Conservation (phyloP, 2,113 vertebrate species). For the Clupea harengus region DNA sequence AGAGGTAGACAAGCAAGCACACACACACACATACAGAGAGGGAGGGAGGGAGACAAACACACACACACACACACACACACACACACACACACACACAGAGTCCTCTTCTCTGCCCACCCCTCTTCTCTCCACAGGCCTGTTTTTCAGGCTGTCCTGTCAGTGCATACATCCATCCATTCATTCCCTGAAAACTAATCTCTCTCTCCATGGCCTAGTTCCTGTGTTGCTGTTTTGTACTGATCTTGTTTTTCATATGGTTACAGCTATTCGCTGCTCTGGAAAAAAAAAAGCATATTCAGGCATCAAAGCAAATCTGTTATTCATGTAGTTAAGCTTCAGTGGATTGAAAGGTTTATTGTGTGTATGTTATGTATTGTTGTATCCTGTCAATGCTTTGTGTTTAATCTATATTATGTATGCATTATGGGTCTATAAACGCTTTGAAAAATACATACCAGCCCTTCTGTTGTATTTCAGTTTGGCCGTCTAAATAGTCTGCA, state of each 20-base stretch:
- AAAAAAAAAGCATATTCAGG: background rate
- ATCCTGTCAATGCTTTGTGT: background rate
- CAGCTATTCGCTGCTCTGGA: background rate
- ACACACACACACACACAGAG: background rate
- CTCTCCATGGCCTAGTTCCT: background rate
- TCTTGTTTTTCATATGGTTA: background rate
- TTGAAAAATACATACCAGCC: background rate
- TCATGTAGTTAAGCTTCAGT: background rate
- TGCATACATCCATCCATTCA: background rate
- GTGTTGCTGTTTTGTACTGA: background rate
- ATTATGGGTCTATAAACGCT: background rate
- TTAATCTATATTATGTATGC: background rate
- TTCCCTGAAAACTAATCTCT: background rate
- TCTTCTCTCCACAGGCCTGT: background rate
- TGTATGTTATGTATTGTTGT: background rate
- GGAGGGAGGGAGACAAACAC: background rate
- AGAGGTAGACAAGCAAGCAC: too few species aligned
- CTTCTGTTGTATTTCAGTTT: background rate
- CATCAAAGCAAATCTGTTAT: background rate
- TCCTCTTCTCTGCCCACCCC: background rate
- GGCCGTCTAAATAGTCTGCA: background rate
- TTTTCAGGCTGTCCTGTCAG: background rate
- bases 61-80: conserved; percentile 6
- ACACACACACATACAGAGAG: background rate
- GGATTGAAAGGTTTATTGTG: background rate